Evolutionary conservation across 2,113 vertebrate genomes (phyloP), one percentile per base, ranked within the genome.

Genomic region (Onychostruthus taczanowskii): DNA sequence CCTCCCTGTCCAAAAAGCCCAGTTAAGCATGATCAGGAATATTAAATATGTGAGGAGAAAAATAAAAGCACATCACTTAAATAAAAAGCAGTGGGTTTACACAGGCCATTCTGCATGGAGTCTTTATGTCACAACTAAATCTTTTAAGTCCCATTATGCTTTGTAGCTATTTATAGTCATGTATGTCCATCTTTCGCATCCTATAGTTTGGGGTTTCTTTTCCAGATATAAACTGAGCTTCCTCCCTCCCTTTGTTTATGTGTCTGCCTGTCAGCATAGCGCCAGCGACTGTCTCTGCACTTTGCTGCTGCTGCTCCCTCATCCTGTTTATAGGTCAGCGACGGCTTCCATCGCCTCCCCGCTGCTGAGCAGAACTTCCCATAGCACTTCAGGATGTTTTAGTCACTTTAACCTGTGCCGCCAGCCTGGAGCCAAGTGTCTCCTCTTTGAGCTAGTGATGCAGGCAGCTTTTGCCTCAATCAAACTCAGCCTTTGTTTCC

Each of bases 241-340:
- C 98, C 97, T 97, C 96, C 50, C 58, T 86, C 3, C 7, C 90
- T 96, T 95, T 97, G 97, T 98, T 98, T 97, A 92, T 94, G 66
- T 6, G 84, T 97, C 97, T 98, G 97, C 90, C 94, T 89, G 94
- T 97, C 97, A 96, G 49, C 20, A 10, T 11, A 96, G 97, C 67
- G 87, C 97, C 97, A 95, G 96, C 1, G 16, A 17, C 97, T 89
- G 95, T 92, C 70, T 43, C 96, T 76, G 16, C 3, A 9, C 95
- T 96, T 77, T 90, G 87, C 91, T 91, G 82, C 95, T 46, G 67
- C 95, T 96, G 96, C 94, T 96, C 96, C 94, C 93, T 97, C 97
- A 97, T 98, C 97, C 97, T 98, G 98, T 98, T 98, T 98, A 97
- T 95, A 94, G 94, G 96, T 89, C 95, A 92, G 23, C 4, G 2